Evolutionary conservation across 2,797 vertebrate species (phyloP), one percentile per base, ranked within the genome.

Genomic region (Synaphobranchus kaupii): DNA sequence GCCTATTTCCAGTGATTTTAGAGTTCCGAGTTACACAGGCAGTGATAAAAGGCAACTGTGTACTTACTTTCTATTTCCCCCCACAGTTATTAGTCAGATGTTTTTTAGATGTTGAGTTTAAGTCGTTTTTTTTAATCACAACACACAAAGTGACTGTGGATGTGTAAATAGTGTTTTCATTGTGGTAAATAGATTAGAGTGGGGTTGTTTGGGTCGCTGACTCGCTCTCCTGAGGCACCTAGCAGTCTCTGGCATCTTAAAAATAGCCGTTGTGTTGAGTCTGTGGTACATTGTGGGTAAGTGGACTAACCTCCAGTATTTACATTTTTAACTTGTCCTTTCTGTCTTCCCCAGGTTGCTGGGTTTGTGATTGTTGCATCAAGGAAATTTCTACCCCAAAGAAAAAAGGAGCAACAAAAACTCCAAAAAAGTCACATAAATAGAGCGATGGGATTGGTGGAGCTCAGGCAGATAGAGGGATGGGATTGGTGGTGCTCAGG

Each of bases 351-450:
- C 88, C 95, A 99, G 99, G 99, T 93, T 97, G 96, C 94, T 99
- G 99, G 99, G 97, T 99, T 89, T 99, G 98, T 96, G 97, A 98
- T 91, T 96, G 98, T 94, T 99, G 98, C 91, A 96, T 97, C 92
- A 97, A 97, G 94, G 95, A 97, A 17, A 89, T 96, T 90, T 94
- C 93, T 47, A 95, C 97, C 89, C 96, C 97, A 89, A 98, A 97
- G 95, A 98, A 98, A 95, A 98, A 96, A 95, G 97, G 97, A 94
- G 96, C 94, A 94, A 94, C 63, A 95, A 99, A 97, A 97, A 95
- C 96, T 92, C 96, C 96, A 87, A 98, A 95, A 96, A 99, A 97
- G 95, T 94, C 93, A 89, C 94, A 93, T 63, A 94, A 94, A 90
- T 94, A 85, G 63, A 17, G n/a, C 48, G 1, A 28, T 28, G 63